These are phyloP conservation scores for Hipparchia sbordonii DNA, from an alignment of 2,888 invertebrate genomes.

Conservation along the genomic window DNA sequence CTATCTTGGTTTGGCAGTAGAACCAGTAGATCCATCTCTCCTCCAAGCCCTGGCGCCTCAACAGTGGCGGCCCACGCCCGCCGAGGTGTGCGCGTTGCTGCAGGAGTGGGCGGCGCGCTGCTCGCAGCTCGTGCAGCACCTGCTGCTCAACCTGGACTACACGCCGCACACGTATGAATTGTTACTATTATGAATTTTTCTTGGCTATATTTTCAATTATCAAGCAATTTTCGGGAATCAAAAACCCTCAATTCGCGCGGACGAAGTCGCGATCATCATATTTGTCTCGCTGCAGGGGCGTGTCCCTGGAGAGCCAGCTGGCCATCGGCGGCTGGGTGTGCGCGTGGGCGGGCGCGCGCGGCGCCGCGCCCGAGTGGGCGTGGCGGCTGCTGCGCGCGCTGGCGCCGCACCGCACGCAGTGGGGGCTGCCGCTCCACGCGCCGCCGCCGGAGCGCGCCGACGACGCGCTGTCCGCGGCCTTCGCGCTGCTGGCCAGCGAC, in stretches of 20 bases:
- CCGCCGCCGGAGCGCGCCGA: constrained; percentile 48
- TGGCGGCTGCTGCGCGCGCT: constrained; percentile 61
- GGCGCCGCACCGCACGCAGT: constrained; percentile 60
- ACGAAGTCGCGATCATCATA: too few relatives aligned
- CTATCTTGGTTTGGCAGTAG: background rate
- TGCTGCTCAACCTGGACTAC: constrained; percentile 62
- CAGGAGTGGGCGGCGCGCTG: constrained; percentile 63
- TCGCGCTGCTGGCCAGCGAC: constrained; percentile 58
- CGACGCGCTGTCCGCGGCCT: constrained; percentile 52
- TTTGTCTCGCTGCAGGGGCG: constrained; percentile 53
- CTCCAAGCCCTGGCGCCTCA: constrained; percentile 51
- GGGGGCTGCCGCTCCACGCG: constrained; percentile 55
- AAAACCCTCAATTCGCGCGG: too few relatives aligned
- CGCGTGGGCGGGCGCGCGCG: constrained; percentile 27
- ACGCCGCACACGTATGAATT: constrained; percentile 64
- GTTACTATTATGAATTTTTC: too few relatives aligned
- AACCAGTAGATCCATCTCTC: background rate
- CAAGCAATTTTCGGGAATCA: too few relatives aligned
- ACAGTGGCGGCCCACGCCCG: constrained; percentile 61
- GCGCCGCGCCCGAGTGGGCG: constrained; percentile 54
- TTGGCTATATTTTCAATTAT: too few relatives aligned
- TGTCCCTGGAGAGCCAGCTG: constrained; percentile 61
- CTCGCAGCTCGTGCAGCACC: constrained; percentile 53
- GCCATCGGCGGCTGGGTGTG: constrained; percentile 60
- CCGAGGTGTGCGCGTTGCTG: constrained; percentile 55